Base-by-base conservation (phyloP, 2,113 vertebrate species). In the Poecile atricapillus region DNA sequence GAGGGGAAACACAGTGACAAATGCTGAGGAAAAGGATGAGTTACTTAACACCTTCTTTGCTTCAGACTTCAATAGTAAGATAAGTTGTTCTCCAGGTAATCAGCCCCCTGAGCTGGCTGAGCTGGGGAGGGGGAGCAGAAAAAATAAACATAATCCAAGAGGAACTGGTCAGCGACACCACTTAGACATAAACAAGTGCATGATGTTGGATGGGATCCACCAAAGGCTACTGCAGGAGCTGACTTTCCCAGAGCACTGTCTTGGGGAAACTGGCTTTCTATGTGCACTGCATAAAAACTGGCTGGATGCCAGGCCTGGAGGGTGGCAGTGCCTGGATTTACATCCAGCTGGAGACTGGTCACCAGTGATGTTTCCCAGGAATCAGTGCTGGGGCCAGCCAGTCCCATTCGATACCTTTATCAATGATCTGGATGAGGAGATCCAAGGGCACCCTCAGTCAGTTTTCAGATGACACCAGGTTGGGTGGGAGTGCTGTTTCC, bases 301-400 rank as follows among this genome's bases (percentile, higher is more conserved):
- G 8, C 30, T 41, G 47, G 30, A 41, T 43, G 31, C 25, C n/a
- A 22, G 24, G 16, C 41, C 28, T 7, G 35, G 35, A 31, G 27
- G 37, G 35, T 20, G 27, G 15, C 5, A 3, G 43, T 9, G 18
- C 28, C 23, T 43, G 37, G 16, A 53, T 31, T 65, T 39, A 30
- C 27, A n/a, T 11, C 21, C 52, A 46, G 3, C 23, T 39, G 13
- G 43, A 33, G 15, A 39, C 5, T 0, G 0, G n/a, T 31, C 24
- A 75, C 24, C 35, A 37, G 56, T 21, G 56, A 2, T 37, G 23
- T 3, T 63, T 22, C 43, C 18, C 25, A 12, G 49, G 43, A 27
- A 35, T 44, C 49, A 37, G 30, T 56, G 23, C 2, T 44, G 56
- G 10, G 18, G 35, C 22, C 19, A 15, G 35, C 22, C 19, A 15